Percentiles rank a stretch among this genome's conserved stretches.
Conservation (phyloP, 2,797 vertebrate genomes). For the Pseudocheirus occidentalis region DNA sequence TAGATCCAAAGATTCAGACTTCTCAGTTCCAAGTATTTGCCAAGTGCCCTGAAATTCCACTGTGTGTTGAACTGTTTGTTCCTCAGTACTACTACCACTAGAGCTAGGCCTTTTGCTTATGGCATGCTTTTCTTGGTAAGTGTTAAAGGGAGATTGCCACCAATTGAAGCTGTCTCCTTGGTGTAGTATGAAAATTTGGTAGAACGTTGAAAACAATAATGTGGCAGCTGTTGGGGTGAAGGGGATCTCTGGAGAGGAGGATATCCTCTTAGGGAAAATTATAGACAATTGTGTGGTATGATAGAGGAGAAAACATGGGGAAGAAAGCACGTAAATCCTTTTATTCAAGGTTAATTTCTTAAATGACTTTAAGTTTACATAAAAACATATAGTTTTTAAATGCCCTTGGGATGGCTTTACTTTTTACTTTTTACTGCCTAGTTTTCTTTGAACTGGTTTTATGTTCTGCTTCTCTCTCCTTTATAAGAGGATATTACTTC, state of each 20-base stretch:
- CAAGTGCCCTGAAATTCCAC: neutral
- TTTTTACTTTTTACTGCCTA: neutral
- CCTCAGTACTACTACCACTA: neutral
- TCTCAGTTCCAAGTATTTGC: neutral
- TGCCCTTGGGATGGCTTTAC: neutral
- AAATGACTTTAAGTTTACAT: neutral
- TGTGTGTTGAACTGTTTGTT: neutral
- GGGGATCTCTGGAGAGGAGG: neutral
- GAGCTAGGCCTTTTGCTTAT: neutral
- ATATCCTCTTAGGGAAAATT: constrained; percentile 30
- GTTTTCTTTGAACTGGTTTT: neutral
- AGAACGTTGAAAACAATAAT: constrained; percentile 32
- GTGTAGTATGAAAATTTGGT: neutral
- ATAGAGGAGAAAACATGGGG: neutral
- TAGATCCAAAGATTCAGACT: neutral
- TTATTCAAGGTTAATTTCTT: neutral
- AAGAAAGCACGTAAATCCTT: neutral
- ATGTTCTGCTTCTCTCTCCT: neutral
- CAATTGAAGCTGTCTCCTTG: constrained; percentile 23
- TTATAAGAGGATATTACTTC: neutral
- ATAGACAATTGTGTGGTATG: neutral
- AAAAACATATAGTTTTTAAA: neutral
- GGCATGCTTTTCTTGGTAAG: neutral
- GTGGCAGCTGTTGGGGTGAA: neutral
- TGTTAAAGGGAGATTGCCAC: constrained; percentile 25